Percentiles rank a stretch among this genome's conserved stretches.
These are phyloP conservation scores for Nematopogon swammerdamellus DNA, from an alignment of 2,888 invertebrate species.

Conservation along the genomic window DNA sequence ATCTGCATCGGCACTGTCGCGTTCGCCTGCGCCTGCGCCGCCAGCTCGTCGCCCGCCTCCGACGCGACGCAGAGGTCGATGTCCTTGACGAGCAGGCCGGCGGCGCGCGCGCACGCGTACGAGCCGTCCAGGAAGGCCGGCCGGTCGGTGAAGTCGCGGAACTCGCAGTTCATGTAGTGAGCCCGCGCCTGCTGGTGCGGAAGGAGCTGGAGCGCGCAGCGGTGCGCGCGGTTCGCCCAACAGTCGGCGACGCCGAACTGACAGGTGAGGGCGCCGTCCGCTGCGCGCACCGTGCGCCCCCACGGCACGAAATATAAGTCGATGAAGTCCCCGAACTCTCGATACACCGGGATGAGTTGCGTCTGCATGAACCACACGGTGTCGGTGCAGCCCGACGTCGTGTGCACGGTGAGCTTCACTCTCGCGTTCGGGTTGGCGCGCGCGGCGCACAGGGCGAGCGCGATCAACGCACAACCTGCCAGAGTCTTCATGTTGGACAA, in stretches of 20 bases:
- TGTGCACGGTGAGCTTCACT: slow-evolving; percentile 13
- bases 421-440: too few species aligned
- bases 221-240: slow-evolving; percentile 38
- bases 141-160: slow-evolving; percentile 16
- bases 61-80: slow-evolving; percentile 29
- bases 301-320: slow-evolving; percentile 41
- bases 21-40: slow-evolving; percentile 21
- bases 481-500: too few species aligned
- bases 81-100: slow-evolving; percentile 24
- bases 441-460: too few species aligned
- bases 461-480: too few species aligned
- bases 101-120: slow-evolving; percentile 26
- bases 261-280: slow-evolving; percentile 23
- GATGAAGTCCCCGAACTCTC: slow-evolving; percentile 25
- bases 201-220: slow-evolving; percentile 28
- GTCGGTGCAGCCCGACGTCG: slow-evolving; percentile 33
- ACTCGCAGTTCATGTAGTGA: slow-evolving; percentile 40
- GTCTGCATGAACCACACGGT: slow-evolving; percentile 26
- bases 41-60: slow-evolving; percentile 22
- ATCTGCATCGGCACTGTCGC: slow-evolving; percentile 20
- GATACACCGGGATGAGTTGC: slow-evolving; percentile 25
- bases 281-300: slow-evolving; percentile 29
- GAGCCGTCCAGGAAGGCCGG: slow-evolving; percentile 21
- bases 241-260: slow-evolving; percentile 32
- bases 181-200: slow-evolving; percentile 24